Base-by-base conservation (phyloP, 2,888 invertebrate genomes). In the Cheilosia impressa region DNA sequence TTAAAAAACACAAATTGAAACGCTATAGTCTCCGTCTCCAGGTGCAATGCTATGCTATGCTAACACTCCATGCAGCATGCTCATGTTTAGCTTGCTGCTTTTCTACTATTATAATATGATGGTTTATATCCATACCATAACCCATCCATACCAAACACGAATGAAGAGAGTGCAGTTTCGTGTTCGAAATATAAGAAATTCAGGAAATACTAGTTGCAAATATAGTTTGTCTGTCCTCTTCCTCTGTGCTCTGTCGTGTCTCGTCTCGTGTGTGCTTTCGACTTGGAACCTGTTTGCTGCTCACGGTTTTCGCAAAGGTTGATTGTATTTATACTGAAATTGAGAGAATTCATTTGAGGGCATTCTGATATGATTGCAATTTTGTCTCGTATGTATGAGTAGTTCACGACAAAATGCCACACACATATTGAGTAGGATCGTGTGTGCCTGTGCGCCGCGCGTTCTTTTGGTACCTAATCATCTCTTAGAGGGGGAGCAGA, bases 121-220 rank as follows among this genome's bases (percentile, higher is more conserved):
- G 31, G 31, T 31, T 9, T 31, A 9, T 31, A 31, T 31, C 31
- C 31, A 31, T 31, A 9, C 31, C 31, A 31, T 31, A 9, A 31
- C 9, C 31, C 31, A 31, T 31, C 31, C 31, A 47, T 45, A 45
- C 17, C 45, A n/a, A 17, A 9, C 17, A 17, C 47, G 17, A 19
- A 17, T n/a, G 38, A 73, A 73, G 62, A 73, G 72, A 73, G 72
- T 73, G 31, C 53, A 62, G 17, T 62, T 73, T 63, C 17, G 45
- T 45, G 7, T n/a, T 53, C 22, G 47, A 43, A 53, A 15, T 13
- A 50, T 53, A 45, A 63, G 55, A 55, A 73, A 34, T 57, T 75
- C 75, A 75, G 47, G 75, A 75, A 75, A 75, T 75, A 75, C 55
- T 24, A 65, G 55, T 75, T 75, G 75, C 57, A 75, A 75, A 47